Conservation (phyloP, 2,797 vertebrate species). For the Smutsia temminckii region DNA sequence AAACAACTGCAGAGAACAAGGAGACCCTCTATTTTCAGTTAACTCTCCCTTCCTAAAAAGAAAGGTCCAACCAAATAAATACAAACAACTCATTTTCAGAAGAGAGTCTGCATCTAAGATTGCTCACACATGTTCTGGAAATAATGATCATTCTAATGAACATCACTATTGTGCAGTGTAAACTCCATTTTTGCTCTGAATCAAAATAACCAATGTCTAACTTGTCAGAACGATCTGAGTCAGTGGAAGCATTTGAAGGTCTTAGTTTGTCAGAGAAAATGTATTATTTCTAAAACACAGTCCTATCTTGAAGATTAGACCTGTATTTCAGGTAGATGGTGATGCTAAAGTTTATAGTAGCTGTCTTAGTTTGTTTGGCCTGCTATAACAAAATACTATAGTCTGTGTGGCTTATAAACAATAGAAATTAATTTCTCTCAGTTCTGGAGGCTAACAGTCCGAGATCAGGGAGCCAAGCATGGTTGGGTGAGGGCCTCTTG, state of each 20-base stretch:
- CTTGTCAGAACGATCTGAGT: background rate
- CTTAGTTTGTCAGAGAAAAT: constrained; percentile 9
- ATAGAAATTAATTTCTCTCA: background rate
- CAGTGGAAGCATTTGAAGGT: background rate
- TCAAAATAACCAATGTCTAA: background rate
- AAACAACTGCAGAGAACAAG: background rate
- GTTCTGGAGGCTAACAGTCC: background rate
- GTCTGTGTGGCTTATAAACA: background rate
- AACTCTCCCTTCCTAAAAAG: background rate
- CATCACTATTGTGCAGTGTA: background rate
- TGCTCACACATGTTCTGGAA: background rate
- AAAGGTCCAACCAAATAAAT: background rate
- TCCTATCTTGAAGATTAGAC: background rate
- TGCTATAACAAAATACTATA: background rate
- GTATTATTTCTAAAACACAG: background rate
- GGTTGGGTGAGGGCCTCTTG: background rate
- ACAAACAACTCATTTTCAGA: background rate
- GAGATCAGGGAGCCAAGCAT: background rate
- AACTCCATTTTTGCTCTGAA: background rate
- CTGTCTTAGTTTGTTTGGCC: background rate
- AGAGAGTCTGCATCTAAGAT: background rate
- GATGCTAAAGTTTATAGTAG: background rate
- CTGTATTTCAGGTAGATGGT: background rate
- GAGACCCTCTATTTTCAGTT: background rate
- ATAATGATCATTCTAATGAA: constrained; percentile 20